Evolutionary conservation across 2,888 invertebrate species (phyloP), one percentile per base, ranked within the genome.

Genomic region (Schizaphis graminum): DNA sequence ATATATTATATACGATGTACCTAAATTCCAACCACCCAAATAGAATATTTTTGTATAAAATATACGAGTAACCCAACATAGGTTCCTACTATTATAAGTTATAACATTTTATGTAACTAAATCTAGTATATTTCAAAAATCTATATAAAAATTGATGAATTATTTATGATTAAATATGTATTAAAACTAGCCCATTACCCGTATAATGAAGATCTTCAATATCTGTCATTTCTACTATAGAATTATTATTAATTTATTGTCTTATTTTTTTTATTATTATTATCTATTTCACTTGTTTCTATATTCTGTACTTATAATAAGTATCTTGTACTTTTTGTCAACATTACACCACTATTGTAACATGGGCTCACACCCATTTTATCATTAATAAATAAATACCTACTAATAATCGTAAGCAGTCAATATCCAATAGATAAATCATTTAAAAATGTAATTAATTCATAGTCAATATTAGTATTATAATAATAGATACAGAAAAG

Each of bases 1-100:
- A 67, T 90, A 41, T n/a, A 61, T 67, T 91, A 44, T 44, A 61
- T 28, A 67, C 26, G 7, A 10, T 49, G 10, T 57, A 57, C 41
- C 44, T 89, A 91, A 77, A 49, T 35, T 24, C 13, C 44, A 57
- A 8, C 28, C 28, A 91, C 77, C 26, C 7, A 53, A 53, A 53
- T 11, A 26, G 35, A 53, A 91, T 91, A 91, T 91, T 84, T 84
- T 8, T 49, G 84, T 8, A 77, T 77, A 67, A 67, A n/a, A n/a
- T n/a, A 67, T n/a, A n/a, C n/a, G n/a, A n/a, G n/a, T n/a, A 16
- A 67, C 67, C 35, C 77, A 35, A 77, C 21, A 77, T 35, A 35
- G 67, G 16, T 35, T 77, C 35, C 16, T 16, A 7, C 67, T 77
- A 21, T n/a, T 16, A 21, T 35, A 77, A n/a, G 7, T 77, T 77